These are phyloP conservation scores for Sebastes umbrosus DNA, from an alignment of 2,797 vertebrate genomes.

Conservation along the genomic window DNA sequence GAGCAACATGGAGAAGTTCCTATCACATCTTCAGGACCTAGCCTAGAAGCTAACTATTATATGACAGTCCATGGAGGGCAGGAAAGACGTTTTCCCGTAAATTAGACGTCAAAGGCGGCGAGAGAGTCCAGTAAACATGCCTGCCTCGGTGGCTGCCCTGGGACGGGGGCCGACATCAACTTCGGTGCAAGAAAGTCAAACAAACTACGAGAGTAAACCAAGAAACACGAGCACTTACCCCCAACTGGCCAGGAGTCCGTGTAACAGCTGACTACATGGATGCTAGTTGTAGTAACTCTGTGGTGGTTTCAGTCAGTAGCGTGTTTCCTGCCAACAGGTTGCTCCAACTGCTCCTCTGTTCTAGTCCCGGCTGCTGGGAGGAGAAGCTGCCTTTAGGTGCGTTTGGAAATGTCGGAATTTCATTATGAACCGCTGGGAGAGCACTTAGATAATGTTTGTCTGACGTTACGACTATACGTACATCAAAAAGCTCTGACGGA, in stretches of 20 bases:
- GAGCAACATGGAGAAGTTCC: not conserved
- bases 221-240: conserved; percentile 55
- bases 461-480: not conserved
- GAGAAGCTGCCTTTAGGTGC: conserved; percentile 33
- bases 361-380: not conserved
- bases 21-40: not conserved
- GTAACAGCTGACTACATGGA: conserved; percentile 35
- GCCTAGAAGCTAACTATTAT: not conserved
- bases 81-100: conserved; percentile 18
- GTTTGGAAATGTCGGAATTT: not conserved
- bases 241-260: not conserved
- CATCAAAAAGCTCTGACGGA: too few relatives aligned
- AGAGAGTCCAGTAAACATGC: conserved; percentile 52
- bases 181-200: conserved; percentile 11
- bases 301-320: conserved; percentile 8
- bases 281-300: not conserved
- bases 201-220: not conserved
- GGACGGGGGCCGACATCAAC: conserved; percentile 38
- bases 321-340: conserved; percentile 46
- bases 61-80: not conserved
- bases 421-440: not conserved
- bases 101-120: conserved; percentile 21
- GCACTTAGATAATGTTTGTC: not conserved
- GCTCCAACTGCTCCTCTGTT: not conserved
- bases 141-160: conserved; percentile 24